Evolutionary conservation across 2,797 vertebrate species (phyloP).

Genomic region (Halcyon badia): DNA sequence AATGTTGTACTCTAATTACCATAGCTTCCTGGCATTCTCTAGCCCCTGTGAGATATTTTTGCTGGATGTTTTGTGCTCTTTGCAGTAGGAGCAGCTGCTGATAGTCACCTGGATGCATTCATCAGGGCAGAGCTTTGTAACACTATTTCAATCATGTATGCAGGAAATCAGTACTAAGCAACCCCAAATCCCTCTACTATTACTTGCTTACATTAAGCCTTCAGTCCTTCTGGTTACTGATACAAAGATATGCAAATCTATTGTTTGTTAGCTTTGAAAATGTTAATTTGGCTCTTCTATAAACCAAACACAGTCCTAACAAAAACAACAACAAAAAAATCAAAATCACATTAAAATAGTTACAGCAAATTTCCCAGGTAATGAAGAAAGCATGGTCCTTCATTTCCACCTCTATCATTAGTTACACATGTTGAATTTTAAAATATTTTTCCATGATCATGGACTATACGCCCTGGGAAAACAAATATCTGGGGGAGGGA

Average conservation of each 20-base stretch:
- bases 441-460: constrained; percentile 72
- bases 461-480: constrained; percentile 71
- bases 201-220: not conserved
- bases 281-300: not conserved
- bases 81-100: not conserved
- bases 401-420: constrained; percentile 56
- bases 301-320: not conserved
- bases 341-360: constrained; percentile 12
- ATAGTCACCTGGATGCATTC: not conserved
- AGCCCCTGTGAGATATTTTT: not conserved
- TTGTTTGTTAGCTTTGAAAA: not conserved
- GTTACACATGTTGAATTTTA: constrained; percentile 76
- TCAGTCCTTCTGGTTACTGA: not conserved
- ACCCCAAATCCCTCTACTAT: not conserved
- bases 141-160: not conserved
- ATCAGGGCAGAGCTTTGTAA: not conserved
- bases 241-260: not conserved
- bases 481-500: constrained; percentile 75
- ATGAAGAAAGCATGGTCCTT: constrained; percentile 41
- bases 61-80: not conserved
- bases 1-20: constrained; percentile 6
- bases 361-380: constrained; percentile 53
- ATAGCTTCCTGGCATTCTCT: not conserved
- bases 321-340: not conserved
- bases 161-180: not conserved